Conservation (phyloP, 2,797 vertebrate genomes). For the Scarus forsteni region DNA sequence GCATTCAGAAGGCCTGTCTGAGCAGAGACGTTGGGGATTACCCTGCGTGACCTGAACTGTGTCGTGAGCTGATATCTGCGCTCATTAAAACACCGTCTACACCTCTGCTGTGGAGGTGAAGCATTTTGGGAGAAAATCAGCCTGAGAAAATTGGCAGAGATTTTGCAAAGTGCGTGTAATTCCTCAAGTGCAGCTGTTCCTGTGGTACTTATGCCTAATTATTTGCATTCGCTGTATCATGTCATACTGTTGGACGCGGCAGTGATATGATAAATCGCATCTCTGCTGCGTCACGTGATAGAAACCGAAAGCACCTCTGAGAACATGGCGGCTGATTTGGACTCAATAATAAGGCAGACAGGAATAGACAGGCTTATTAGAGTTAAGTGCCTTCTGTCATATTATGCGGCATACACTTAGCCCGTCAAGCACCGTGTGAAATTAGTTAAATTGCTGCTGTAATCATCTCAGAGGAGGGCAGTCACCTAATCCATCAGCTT, state of each 20-base stretch:
- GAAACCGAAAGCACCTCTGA: slow-evolving; percentile 5
- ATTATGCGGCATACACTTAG: slow-evolving; percentile 32
- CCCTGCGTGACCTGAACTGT: slow-evolving; percentile 13
- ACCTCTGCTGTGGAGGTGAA: neutral
- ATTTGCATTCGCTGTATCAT: slow-evolving; percentile 19
- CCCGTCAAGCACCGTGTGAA: slow-evolving; percentile 25
- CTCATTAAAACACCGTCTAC: slow-evolving; percentile 36
- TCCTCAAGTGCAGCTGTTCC: slow-evolving; percentile 18
- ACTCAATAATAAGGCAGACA: slow-evolving; percentile 14
- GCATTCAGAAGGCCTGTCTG: neutral
- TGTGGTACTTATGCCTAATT: slow-evolving; percentile 32
- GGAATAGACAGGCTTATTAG: slow-evolving; percentile 52
- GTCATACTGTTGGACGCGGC: slow-evolving; percentile 12
- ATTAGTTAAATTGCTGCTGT: slow-evolving; percentile 40
- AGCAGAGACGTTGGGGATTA: slow-evolving; percentile 17
- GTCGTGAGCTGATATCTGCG: slow-evolving; percentile 14
- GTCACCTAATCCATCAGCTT: slow-evolving; percentile 27
- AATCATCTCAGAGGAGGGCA: slow-evolving; percentile 50
- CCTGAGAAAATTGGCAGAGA: slow-evolving; percentile 5
- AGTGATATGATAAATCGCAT: slow-evolving; percentile 16
- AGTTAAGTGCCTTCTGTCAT: slow-evolving; percentile 52
- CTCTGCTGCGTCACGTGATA: neutral
- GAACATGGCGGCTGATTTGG: slow-evolving; percentile 9
- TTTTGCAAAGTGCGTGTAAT: slow-evolving; percentile 6
- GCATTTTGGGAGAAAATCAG: slow-evolving; percentile 6